phyloP scores from a whole-genome alignment of 2,797 vertebrate species.

The Lerista edwardsae region DNA sequence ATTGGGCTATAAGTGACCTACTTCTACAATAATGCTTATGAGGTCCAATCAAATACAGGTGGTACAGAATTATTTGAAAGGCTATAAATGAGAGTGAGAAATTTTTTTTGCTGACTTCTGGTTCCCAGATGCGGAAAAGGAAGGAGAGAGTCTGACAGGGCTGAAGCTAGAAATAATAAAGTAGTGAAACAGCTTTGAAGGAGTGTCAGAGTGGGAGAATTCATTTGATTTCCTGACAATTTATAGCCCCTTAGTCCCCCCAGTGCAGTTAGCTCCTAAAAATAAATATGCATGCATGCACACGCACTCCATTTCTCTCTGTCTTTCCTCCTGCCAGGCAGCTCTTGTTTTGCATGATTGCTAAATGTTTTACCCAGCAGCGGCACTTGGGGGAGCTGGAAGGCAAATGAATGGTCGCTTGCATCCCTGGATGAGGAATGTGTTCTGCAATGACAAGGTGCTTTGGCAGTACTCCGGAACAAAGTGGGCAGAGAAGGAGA shows the following conservation, averaged over 20 bases:
- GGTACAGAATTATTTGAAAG: background rate
- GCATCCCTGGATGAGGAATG: background rate
- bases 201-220: background rate
- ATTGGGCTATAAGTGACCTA: background rate
- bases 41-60: background rate
- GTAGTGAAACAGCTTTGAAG: background rate
- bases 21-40: background rate
- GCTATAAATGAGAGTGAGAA: background rate
- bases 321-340: background rate
- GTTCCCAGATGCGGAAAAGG: background rate
- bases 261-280: background rate
- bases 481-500: background rate
- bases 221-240: background rate
- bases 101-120: background rate
- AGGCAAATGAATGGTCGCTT: conserved; percentile 19
- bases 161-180: background rate
- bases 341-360: background rate
- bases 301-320: too few species aligned
- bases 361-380: conserved; percentile 10
- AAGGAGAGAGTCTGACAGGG: background rate
- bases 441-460: background rate
- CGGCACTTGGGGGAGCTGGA: conserved; percentile 60
- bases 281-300: too few species aligned
- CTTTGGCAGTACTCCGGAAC: background rate
- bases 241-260: background rate